These are phyloP conservation scores for Nycticorax nycticorax DNA, from an alignment of 2,113 vertebrate species.

Conservation along the genomic window DNA sequence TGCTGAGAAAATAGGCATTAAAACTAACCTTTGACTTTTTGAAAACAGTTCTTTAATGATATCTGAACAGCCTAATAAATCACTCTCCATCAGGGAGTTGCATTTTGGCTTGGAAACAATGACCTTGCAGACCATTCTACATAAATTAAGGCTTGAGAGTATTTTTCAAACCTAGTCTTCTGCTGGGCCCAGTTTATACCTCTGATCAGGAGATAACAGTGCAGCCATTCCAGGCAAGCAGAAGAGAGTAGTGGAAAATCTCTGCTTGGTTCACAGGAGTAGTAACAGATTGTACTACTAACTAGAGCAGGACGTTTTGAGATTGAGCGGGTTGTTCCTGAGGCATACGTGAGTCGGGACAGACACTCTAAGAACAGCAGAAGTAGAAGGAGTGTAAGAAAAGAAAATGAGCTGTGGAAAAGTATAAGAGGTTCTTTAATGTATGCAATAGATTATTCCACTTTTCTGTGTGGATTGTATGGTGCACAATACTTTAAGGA, in stretches of 20 bases:
- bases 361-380: not conserved
- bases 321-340: not conserved
- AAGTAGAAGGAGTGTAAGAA: not conserved
- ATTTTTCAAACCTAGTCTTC: not conserved
- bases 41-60: not conserved
- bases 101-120: slow-evolving; percentile 25
- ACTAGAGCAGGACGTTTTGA: not conserved
- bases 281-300: not conserved
- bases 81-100: not conserved
- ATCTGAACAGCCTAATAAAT: slow-evolving; percentile 35
- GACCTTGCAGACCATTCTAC: not conserved
- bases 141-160: slow-evolving; percentile 45
- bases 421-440: not conserved
- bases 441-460: not conserved
- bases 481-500: not conserved
- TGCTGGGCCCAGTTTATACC: slow-evolving; percentile 12
- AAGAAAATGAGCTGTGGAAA: not conserved
- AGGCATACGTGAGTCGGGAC: not conserved
- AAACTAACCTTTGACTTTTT: not conserved
- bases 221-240: not conserved
- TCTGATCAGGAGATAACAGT: slow-evolving; percentile 35
- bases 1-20: slow-evolving; percentile 8
- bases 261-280: not conserved
- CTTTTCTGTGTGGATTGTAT: not conserved
- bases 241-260: not conserved